Conservation (phyloP, 2,113 vertebrate genomes). For the Psammodynastes pulverulentus region DNA sequence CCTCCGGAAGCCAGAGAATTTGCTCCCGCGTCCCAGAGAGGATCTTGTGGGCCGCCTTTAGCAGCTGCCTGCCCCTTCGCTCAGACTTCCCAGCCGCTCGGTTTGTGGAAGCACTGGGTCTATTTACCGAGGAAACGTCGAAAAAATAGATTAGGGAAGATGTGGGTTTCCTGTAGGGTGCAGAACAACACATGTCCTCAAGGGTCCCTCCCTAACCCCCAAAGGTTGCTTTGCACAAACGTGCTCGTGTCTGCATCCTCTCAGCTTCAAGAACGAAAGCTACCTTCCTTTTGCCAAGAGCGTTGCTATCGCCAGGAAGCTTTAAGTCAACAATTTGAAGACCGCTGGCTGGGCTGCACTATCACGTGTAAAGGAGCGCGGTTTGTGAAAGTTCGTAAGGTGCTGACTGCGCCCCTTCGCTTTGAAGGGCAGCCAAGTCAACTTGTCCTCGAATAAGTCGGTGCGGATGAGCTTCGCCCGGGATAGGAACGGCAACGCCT, state of each 20-base stretch:
- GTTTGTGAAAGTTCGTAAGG: background rate
- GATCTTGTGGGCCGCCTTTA: background rate
- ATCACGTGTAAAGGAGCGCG: background rate
- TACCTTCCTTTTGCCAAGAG: background rate
- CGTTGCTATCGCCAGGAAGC: no score
- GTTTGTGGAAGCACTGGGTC: background rate
- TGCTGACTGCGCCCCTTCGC: background rate
- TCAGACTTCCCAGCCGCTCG: background rate
- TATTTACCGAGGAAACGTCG: background rate
- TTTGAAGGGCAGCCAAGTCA: background rate
- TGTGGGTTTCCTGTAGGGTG: background rate
- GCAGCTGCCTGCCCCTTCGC: background rate
- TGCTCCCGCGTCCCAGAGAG: background rate
- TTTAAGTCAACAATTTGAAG: background rate
- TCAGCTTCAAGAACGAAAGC: background rate
- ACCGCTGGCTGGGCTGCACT: background rate
- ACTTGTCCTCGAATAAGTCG: background rate
- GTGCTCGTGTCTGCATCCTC: background rate
- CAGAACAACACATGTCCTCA: background rate
- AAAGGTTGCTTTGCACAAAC: background rate
- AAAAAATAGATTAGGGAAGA: background rate
- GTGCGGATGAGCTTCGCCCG: background rate
- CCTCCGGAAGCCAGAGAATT: background rate
- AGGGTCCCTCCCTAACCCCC: background rate
- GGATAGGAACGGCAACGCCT: background rate